Evolutionary conservation across 1,140 invertebrate genomes (phyloP), one percentile per base, ranked within the genome.

Genomic region (Anagrus nilaparvatae): DNA sequence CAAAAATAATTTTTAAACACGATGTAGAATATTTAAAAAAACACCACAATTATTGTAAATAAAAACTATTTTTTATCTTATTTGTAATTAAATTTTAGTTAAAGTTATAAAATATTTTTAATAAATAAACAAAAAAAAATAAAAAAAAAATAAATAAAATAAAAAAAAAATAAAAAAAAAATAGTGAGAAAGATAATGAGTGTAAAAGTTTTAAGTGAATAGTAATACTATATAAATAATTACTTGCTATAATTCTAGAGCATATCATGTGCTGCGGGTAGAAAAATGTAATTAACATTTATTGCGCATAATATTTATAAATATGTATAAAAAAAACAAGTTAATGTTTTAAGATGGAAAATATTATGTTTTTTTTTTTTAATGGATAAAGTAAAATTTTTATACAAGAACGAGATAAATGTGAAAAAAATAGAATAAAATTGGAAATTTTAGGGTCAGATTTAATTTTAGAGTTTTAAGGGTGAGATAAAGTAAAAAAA

Each of bases 31-130:
- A n/a, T n/a, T n/a, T n/a, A n/a, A n/a, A n/a, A n/a, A n/a, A n/a
- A n/a, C n/a, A n/a, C n/a, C n/a, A n/a, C n/a, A n/a, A n/a, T n/a
- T n/a, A n/a, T n/a, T n/a, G n/a, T 7, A 17, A 1, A 33, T 2
- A 20, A 16, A 33, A 19, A 34, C 8, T 7, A 4, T 23, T n/a
- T 24, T 19, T 5, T 16, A 17, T 31, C 49, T 34, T 40, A 46
- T 61, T 63, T 56, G 43, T 58, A 63, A 61, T 64, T 66, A 57
- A 65, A 65, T 59, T 47, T 51, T 60, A 16, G 33, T 60, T 60
- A 58, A 48, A 54, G 52, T 40, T 62, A 63, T 55, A 44, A 50
- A 49, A 50, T 59, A 60, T 46, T 17, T 24, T 40, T 47, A 39
- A 32, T 44, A 31, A 43, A 18, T 40, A 46, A 13, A 39, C 6